Conservation (phyloP, 2,113 vertebrate species). For the Macheiramphus alcinus region DNA sequence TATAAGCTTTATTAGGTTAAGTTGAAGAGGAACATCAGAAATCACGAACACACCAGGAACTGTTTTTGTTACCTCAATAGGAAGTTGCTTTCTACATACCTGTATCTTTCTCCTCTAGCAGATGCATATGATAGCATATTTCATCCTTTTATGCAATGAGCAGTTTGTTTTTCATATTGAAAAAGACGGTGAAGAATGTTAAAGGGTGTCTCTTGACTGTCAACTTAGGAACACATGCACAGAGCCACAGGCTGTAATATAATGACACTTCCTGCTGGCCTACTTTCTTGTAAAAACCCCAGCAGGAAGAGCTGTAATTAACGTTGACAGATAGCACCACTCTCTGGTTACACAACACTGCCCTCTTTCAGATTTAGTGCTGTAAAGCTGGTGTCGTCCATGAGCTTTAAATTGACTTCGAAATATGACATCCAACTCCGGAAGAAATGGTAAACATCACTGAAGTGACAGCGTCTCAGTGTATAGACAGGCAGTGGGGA, state of each 20-base stretch:
- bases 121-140: not conserved
- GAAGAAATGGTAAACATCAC: not conserved
- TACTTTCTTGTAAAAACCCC: slow-evolving; percentile 23
- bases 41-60: not conserved
- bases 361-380: not conserved
- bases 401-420: not conserved
- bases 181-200: slow-evolving; percentile 7
- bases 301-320: slow-evolving; percentile 45
- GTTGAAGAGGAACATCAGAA: not conserved
- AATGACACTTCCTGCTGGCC: slow-evolving; percentile 57
- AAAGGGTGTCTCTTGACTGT: slow-evolving; percentile 12
- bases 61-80: not conserved
- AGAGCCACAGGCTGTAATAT: slow-evolving; percentile 45
- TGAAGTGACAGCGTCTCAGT: not conserved
- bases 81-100: not conserved
- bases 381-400: not conserved
- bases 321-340: not conserved
- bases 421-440: not conserved
- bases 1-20: not conserved
- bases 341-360: slow-evolving; percentile 1
- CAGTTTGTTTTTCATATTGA: not conserved
- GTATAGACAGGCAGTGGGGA: not conserved
- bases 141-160: not conserved
- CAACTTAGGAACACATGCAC: slow-evolving; percentile 3
- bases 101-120: not conserved